A percentile compares a stretch with the other conserved stretches of the same genome.
Conservation (phyloP, 2,113 vertebrate species). For the Picathartes gymnocephalus region DNA sequence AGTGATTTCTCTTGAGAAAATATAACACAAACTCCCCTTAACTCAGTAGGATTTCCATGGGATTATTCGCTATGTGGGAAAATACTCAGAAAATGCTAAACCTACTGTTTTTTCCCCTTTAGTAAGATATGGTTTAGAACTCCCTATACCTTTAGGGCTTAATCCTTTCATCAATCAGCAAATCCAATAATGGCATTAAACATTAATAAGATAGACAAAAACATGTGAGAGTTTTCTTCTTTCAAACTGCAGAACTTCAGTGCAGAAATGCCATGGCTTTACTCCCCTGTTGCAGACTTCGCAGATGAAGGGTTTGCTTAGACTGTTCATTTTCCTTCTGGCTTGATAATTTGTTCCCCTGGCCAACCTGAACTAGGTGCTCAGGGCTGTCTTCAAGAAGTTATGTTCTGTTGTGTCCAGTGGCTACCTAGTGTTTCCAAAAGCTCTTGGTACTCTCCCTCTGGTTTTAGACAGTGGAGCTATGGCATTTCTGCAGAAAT, state of each 20-base stretch:
- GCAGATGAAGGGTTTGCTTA: background rate
- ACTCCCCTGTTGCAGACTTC: background rate
- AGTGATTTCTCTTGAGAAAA: background rate
- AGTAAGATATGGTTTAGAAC: background rate
- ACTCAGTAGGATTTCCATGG: background rate
- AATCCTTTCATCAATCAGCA: background rate
- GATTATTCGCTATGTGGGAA: background rate
- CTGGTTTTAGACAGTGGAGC: background rate
- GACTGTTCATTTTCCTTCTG: background rate
- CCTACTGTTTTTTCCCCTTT: accelerated
- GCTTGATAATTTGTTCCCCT: background rate
- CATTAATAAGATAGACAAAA: background rate
- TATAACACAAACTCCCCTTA: background rate
- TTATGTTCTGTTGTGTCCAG: background rate
- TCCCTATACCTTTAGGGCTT: background rate
- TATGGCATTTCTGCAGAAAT: background rate
- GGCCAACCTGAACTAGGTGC: background rate
- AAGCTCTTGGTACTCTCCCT: background rate
- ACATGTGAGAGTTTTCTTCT: background rate
- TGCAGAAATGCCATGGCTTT: background rate
- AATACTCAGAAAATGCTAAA: background rate
- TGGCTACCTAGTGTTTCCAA: background rate
- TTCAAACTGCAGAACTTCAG: background rate
- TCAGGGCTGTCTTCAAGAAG: background rate
- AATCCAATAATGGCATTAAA: background rate